Evolutionary conservation across 2,888 invertebrate genomes (phyloP).

Genomic region (Folsomia manolachei): DNA sequence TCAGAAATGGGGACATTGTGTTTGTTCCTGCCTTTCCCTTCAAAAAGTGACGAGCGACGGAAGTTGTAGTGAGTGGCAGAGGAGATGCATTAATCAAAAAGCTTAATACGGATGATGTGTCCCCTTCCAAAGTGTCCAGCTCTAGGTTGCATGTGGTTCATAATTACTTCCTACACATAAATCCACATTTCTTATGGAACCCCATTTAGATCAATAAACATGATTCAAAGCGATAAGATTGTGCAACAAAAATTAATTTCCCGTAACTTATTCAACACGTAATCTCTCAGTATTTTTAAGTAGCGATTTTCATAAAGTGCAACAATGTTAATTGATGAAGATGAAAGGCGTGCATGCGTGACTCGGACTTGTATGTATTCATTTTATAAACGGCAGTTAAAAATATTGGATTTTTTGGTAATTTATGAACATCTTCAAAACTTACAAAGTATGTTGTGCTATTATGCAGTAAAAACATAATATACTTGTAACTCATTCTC

Average conservation of each 20-base stretch:
- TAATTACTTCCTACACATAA: constrained; percentile 13
- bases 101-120: not conserved
- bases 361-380: too few species aligned
- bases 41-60: not conserved
- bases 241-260: not conserved
- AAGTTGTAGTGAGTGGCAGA: not conserved
- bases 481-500: too few species aligned
- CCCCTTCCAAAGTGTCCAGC: not conserved
- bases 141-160: not conserved
- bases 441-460: too few species aligned
- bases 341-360: too few species aligned
- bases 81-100: not conserved
- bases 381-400: too few species aligned
- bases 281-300: not conserved
- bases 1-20: not conserved
- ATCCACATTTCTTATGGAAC: not conserved
- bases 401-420: too few species aligned
- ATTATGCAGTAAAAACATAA: too few species aligned
- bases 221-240: not conserved
- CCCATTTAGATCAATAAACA: constrained; percentile 7
- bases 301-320: too few species aligned
- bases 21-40: not conserved
- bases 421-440: too few species aligned
- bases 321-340: too few species aligned
- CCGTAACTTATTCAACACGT: not conserved